Evolutionary conservation across 2,797 vertebrate species (phyloP).

Genomic region (Philypnodon macrostomus): DNA sequence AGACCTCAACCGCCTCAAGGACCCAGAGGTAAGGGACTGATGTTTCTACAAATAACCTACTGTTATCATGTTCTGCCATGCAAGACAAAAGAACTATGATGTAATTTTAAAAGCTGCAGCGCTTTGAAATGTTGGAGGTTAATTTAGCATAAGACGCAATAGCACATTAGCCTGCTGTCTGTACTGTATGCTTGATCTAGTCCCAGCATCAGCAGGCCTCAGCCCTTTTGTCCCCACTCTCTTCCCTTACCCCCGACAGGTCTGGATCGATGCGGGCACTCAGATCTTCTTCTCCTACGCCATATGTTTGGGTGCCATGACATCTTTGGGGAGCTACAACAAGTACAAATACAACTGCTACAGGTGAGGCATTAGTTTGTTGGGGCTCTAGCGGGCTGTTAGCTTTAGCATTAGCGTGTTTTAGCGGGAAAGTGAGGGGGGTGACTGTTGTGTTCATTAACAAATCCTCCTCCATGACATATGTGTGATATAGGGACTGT

Average conservation of each 20-base stretch:
- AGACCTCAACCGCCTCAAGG: conserved; percentile 86
- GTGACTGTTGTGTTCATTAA: conserved; percentile 91
- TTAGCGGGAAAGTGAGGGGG: conserved; percentile 49
- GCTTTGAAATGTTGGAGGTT: no score
- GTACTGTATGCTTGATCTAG: neutral
- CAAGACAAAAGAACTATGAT: no score
- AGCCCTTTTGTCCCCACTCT: conserved; percentile 49
- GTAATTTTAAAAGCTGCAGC: no score
- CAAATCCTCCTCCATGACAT: conserved; percentile 96
- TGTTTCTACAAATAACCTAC: no score
- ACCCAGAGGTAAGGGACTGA: conserved; percentile 86
- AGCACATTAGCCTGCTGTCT: neutral
- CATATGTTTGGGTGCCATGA: conserved; percentile 99
- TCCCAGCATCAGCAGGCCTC: conserved; percentile 46
- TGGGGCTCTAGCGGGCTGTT: conserved; percentile 27
- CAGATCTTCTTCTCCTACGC: conserved; percentile 99
- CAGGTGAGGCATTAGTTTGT: conserved; percentile 85
- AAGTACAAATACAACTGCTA: conserved; percentile 99
- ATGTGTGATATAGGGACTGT: conserved; percentile 99
- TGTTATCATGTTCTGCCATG: no score
- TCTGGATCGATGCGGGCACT: conserved; percentile 98
- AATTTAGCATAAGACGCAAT: no score
- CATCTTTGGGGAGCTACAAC: conserved; percentile 99
- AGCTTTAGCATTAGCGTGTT: conserved; percentile 7
- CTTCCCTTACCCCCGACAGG: conserved; percentile 66